Base-by-base conservation (phyloP, 2,113 vertebrate genomes). In the Anas platyrhynchos region DNA sequence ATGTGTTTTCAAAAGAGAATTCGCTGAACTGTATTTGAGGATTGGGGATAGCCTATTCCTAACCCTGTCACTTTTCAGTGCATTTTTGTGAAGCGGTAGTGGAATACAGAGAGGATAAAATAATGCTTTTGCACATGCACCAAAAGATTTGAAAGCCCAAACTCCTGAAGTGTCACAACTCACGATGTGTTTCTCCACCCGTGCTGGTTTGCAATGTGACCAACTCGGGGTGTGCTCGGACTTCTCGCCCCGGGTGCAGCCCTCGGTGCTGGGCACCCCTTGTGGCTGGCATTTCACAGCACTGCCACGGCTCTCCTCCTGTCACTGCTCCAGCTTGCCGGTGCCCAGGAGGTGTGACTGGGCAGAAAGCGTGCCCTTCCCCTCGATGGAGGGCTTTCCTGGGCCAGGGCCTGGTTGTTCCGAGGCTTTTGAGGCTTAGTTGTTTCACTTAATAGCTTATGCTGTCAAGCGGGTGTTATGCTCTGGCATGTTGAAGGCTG, bases 401-500 rank as follows among this genome's bases (percentile, higher is more conserved):
- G 80, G 77, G 23, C 3, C 54, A 68, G 22, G 36, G 46, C 50
- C 44, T 13, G 38, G 36, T 32, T 54, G 86, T 86, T 12, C 58
- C 8, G 75, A 68, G 88, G 48, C 27, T 90, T 68, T 36, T 71
- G 80, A 12, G 55, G 72, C 88, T 83, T 52, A 38, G 41, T 62
- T 36, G 5, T 69, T 81, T 41, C 83, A 16, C 36, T 77, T 72
- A 41, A 41, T 55, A 63, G 66, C 7, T 79, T 26, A 23, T 0
- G 13, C 58, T 56, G 4, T 77, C 59, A 8, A 54, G 84, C 4
- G 2, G 54, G 67, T 86, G 67, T 62, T 8, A 20, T 2, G 89
- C 82, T 67, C 79, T 77, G 91, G 85, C 89, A 61, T 11, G 72
- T 63, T 3, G 1, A 75, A 74, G 81, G 86, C 89, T 67, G 89